Percentiles rank a stretch among this genome's conserved stretches.
phyloP scores from a whole-genome alignment of 2,888 invertebrate genomes.

The Clunio marinus region DNA sequence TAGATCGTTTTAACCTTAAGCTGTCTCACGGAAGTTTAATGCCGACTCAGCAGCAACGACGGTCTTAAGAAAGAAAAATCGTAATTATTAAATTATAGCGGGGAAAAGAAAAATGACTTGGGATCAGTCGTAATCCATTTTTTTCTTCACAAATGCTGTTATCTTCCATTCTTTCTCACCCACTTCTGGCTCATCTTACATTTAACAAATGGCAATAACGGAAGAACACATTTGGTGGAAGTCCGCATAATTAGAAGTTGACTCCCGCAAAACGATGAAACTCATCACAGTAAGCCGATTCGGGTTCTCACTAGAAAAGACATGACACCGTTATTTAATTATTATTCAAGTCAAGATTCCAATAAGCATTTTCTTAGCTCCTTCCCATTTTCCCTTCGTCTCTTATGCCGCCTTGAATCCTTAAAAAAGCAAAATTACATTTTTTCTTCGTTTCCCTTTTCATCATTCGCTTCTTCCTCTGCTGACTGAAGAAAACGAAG shows the following conservation, averaged over 20 bases:
- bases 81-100: slow-evolving; percentile 26
- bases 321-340: slow-evolving; percentile 33
- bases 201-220: not conserved
- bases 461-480: not conserved
- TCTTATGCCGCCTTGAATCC: not conserved
- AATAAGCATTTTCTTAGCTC: slow-evolving; percentile 32
- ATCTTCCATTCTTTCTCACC: not conserved
- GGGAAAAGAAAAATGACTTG: slow-evolving; percentile 24
- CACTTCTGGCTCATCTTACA: too few species aligned
- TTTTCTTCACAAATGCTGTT: not conserved
- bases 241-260: slow-evolving; percentile 9
- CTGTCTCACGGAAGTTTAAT: not conserved
- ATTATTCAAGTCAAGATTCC: slow-evolving; percentile 36
- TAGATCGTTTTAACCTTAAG: not conserved
- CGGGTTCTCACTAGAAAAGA: not conserved
- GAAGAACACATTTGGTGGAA: slow-evolving; percentile 6
- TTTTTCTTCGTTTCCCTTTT: slow-evolving; percentile 5
- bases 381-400: not conserved
- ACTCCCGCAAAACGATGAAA: not conserved
- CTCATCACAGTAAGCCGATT: not conserved
- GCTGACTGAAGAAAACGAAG: not conserved
- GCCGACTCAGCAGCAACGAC: too few species aligned
- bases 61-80: not conserved
- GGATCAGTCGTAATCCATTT: not conserved
- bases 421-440: slow-evolving; percentile 28